phyloP scores from a whole-genome alignment of 2,888 invertebrate species.

The Cordilura impudica region DNA sequence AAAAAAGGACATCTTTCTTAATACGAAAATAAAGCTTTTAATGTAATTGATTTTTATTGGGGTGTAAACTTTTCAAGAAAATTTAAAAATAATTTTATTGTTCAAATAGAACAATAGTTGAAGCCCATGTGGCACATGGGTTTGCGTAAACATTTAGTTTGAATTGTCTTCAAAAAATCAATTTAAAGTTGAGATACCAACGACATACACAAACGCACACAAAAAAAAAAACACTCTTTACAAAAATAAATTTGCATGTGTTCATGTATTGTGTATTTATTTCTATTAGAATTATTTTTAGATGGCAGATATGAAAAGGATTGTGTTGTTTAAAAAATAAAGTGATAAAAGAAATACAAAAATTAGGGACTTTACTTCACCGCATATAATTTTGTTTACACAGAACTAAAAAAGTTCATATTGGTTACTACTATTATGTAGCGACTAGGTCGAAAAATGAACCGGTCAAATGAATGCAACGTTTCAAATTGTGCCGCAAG shows the following conservation, averaged over 20 bases:
- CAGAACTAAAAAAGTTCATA: no score
- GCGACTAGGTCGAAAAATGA: no score
- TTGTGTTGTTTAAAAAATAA: background rate
- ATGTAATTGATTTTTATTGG: constrained; percentile 65
- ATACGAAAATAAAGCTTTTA: constrained; percentile 63
- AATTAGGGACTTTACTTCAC: no score
- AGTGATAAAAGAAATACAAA: no score
- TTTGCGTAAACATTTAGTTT: constrained; percentile 32
- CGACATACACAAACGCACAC: background rate
- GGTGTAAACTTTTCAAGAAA: constrained; percentile 32
- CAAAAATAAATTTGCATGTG: constrained; percentile 52
- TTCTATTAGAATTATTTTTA: background rate
- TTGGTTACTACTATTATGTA: no score
- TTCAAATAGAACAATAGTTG: constrained; percentile 35
- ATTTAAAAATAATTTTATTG: background rate
- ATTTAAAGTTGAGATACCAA: constrained; percentile 27
- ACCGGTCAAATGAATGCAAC: no score
- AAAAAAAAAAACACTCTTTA: constrained; percentile 10
- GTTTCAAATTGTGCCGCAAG: no score
- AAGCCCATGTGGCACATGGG: constrained; percentile 40
- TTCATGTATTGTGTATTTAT: constrained; percentile 3
- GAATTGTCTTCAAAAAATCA: constrained; percentile 55
- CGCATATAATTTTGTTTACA: no score
- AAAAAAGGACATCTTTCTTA: constrained; percentile 38
- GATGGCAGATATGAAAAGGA: background rate